A percentile compares a stretch with the other conserved stretches of the same genome.
Evolutionary conservation across 2,797 vertebrate species (phyloP).

Genomic region (Pyrocephalus nanus): DNA sequence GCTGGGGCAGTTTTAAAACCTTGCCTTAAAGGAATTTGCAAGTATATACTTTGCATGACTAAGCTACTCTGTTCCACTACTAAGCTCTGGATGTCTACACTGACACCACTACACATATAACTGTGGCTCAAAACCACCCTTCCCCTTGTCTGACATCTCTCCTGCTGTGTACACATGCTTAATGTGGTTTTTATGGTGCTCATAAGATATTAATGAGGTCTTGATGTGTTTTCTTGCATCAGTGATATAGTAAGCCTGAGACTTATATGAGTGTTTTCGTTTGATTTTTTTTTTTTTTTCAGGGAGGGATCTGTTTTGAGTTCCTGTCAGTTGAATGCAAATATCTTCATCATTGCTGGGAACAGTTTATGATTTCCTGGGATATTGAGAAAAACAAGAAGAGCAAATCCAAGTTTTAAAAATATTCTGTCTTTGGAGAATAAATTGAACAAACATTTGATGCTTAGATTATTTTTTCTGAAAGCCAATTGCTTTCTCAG

Average conservation of each 20-base stretch:
- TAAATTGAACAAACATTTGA: neutral
- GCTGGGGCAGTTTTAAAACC: neutral
- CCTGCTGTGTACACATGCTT: neutral
- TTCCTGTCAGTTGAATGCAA: neutral
- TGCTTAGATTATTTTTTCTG: slow-evolving; percentile 13
- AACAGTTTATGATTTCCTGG: neutral
- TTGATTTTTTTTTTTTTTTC: slow-evolving; percentile 8
- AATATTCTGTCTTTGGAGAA: neutral
- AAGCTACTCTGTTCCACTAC: neutral
- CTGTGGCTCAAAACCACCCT: neutral
- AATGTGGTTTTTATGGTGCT: slow-evolving; percentile 46
- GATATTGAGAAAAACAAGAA: slow-evolving; percentile 7
- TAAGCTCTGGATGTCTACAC: neutral
- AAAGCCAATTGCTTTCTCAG: neutral
- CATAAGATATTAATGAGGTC: slow-evolving; percentile 4
- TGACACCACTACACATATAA: neutral
- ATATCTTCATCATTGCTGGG: neutral
- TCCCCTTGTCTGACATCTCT: neutral
- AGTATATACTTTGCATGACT: neutral
- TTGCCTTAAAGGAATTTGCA: neutral
- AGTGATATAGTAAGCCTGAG: slow-evolving; percentile 34
- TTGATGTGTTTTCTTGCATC: slow-evolving; percentile 20
- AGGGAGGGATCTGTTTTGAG: slow-evolving; percentile 33
- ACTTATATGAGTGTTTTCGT: slow-evolving; percentile 29
- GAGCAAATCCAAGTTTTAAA: slow-evolving; percentile 15